Evolutionary conservation across 2,797 vertebrate genomes (phyloP).

Genomic region (Fratercula arctica): DNA sequence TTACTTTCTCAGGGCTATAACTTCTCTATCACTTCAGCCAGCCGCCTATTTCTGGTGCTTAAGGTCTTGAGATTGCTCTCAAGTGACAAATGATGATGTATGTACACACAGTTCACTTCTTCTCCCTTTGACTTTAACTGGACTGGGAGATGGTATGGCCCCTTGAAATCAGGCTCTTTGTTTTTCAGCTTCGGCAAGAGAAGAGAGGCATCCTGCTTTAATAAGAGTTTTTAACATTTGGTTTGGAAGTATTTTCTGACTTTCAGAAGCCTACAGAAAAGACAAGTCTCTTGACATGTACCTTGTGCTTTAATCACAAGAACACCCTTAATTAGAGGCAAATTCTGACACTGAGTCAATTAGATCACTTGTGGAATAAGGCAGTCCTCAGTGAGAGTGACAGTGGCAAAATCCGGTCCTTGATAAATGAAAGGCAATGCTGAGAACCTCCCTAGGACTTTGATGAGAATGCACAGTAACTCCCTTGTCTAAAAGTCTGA

Average conservation of each 20-base stretch:
- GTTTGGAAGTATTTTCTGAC: conserved; percentile 11
- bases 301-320: conserved; percentile 44
- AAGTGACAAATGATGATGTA: conserved; percentile 19
- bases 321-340: conserved; percentile 41
- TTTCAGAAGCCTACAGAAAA: conserved; percentile 14
- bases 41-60: neutral
- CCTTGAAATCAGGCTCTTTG: neutral
- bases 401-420: conserved; percentile 36
- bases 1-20: neutral
- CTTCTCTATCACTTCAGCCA: neutral
- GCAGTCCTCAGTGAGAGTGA: neutral
- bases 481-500: neutral
- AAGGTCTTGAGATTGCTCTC: neutral
- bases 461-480: conserved; percentile 2
- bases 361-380: conserved; percentile 36
- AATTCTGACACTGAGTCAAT: conserved; percentile 39
- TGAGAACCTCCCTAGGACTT: neutral
- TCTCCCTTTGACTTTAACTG: neutral
- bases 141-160: neutral
- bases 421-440: conserved; percentile 31
- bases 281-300: conserved; percentile 9
- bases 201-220: neutral
- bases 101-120: neutral
- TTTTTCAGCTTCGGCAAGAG: neutral
- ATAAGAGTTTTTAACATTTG: neutral